Percentiles rank a stretch among this genome's conserved stretches.
phyloP scores from a whole-genome alignment of 2,797 vertebrate species.

The Lycodopsis pacificus region DNA sequence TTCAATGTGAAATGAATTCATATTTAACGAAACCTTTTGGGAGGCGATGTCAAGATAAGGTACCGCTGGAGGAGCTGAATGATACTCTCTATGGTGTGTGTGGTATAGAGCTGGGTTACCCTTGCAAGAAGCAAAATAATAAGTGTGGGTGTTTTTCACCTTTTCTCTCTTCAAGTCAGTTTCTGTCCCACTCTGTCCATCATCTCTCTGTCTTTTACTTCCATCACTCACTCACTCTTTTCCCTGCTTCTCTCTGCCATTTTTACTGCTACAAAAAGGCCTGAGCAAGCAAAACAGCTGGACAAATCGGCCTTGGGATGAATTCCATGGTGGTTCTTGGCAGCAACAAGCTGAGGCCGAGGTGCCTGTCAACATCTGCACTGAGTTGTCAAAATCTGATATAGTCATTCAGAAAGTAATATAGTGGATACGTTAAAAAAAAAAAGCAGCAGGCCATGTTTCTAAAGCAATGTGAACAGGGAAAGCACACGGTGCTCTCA shows the following conservation, averaged over 20 bases:
- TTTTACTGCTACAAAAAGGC: conserved; percentile 58
- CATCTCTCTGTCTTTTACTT: conserved; percentile 42
- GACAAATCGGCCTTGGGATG: conserved; percentile 73
- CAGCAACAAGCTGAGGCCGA: conserved; percentile 57
- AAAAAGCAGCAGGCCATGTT: conserved; percentile 68
- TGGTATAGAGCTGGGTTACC: conserved; percentile 39
- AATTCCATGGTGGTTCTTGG: conserved; percentile 76
- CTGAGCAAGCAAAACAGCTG: conserved; percentile 77
- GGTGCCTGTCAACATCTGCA: conserved; percentile 77
- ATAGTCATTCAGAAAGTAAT: conserved; percentile 77
- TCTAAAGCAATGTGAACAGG: conserved; percentile 63
- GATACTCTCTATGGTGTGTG: conserved; percentile 54
- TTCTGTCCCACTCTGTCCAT: conserved; percentile 47
- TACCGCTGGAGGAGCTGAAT: conserved; percentile 47
- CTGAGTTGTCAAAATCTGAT: conserved; percentile 80
- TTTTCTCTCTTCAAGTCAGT: conserved; percentile 10
- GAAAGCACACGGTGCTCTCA: conserved; percentile 59
- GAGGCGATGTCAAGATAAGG: conserved; percentile 58
- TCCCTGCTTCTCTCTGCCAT: conserved; percentile 15
- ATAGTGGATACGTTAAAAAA: conserved; percentile 65
- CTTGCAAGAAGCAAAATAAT: conserved; percentile 40
- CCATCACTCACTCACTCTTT: conserved; percentile 29
- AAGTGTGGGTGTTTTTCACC: conserved; percentile 28
- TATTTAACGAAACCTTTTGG: conserved; percentile 61
- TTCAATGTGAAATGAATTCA: conserved; percentile 62